Evolutionary conservation across 2,888 invertebrate species (phyloP).

Genomic region (Dynastes hyllus): DNA sequence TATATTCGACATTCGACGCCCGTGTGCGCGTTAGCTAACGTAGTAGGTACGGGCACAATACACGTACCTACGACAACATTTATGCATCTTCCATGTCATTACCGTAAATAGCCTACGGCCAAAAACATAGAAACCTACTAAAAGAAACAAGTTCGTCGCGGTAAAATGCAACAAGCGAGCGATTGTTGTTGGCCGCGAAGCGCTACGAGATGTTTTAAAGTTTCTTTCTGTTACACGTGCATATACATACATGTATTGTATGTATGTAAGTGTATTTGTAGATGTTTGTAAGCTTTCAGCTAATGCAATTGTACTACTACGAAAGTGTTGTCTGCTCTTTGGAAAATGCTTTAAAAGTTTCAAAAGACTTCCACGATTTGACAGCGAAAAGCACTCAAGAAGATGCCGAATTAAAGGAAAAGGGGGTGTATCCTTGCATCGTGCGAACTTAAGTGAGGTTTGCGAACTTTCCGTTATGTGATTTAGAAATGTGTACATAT

Average conservation of each 20-base stretch:
- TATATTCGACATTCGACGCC: neutral
- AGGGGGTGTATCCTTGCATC: neutral
- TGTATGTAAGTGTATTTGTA: neutral
- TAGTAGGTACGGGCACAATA: too few species aligned
- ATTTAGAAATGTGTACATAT: neutral
- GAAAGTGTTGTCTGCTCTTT: constrained; percentile 10
- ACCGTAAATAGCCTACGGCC: constrained; percentile 51
- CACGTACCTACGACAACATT: neutral
- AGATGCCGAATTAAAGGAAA: neutral
- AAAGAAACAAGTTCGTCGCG: constrained; percentile 54
- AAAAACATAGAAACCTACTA: constrained; percentile 62
- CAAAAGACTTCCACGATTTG: constrained; percentile 8
- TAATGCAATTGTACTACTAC: too few species aligned
- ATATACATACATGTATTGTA: neutral
- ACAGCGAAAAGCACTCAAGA: constrained; percentile 43
- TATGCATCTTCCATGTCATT: constrained; percentile 40
- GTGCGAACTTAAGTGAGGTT: neutral
- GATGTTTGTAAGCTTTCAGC: neutral
- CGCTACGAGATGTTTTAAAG: constrained; percentile 16
- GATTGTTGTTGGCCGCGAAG: constrained; percentile 42
- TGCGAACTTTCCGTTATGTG: neutral
- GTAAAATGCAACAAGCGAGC: constrained; percentile 40
- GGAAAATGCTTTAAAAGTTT: constrained; percentile 17
- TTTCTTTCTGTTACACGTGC: constrained; percentile 12
- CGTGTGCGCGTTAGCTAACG: neutral